Evolutionary conservation across 2,797 vertebrate species (phyloP).

Genomic region (Caiman crocodilus): DNA sequence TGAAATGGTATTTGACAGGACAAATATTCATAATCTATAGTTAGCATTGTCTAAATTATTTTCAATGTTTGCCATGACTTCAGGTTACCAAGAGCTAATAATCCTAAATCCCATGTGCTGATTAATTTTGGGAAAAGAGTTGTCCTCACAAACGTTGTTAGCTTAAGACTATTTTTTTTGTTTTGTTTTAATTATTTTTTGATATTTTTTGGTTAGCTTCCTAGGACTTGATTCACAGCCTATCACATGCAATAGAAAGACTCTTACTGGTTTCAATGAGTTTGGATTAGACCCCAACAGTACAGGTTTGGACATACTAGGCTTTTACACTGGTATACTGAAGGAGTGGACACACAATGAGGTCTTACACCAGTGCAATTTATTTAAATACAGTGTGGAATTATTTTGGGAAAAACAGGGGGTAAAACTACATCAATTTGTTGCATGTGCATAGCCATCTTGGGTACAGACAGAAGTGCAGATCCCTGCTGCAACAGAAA

Average conservation of each 20-base stretch:
- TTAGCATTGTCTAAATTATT: slow-evolving; percentile 36
- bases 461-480: too few relatives aligned
- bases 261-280: neutral
- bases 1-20: neutral
- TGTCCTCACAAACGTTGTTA: neutral
- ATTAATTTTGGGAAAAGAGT: neutral
- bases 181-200: neutral
- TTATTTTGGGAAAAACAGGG: too few relatives aligned
- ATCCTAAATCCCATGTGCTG: neutral
- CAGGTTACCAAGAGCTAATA: neutral
- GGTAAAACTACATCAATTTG: too few relatives aligned
- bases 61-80: neutral
- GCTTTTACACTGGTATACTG: too few relatives aligned
- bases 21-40: slow-evolving; percentile 24
- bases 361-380: too few relatives aligned
- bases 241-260: neutral
- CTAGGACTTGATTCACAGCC: neutral
- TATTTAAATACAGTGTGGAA: too few relatives aligned
- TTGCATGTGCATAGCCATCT: too few relatives aligned
- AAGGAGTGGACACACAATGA: too few relatives aligned
- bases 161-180: neutral
- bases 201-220: neutral
- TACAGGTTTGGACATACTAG: too few relatives aligned
- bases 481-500: too few relatives aligned
- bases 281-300: neutral